Evolutionary conservation across 2,888 invertebrate species (phyloP).

Genomic region (Drosophila nigritarsus): DNA sequence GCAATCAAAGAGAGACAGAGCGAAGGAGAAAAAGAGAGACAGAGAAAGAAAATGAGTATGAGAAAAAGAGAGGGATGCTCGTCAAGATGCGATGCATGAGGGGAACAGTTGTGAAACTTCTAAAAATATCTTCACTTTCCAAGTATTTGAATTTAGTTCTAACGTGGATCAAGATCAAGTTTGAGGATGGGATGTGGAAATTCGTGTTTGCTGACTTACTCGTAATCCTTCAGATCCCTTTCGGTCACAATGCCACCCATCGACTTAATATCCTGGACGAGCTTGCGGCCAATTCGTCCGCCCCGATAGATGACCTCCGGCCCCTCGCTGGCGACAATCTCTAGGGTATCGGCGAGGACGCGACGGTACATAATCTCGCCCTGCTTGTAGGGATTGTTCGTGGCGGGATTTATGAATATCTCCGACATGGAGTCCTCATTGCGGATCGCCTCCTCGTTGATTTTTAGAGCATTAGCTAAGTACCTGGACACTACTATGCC

Average conservation of each 20-base stretch:
- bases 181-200: not conserved
- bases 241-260: conserved; percentile 92
- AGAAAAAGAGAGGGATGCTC: not conserved
- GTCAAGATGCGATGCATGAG: not conserved
- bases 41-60: not conserved
- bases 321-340: conserved; percentile 89
- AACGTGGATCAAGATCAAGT: not conserved
- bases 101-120: not conserved
- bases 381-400: conserved; percentile 82
- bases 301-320: conserved; percentile 92
- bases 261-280: conserved; percentile 89
- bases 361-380: conserved; percentile 89
- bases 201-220: conserved; percentile 85
- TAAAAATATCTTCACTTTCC: not conserved
- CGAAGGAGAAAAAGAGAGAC: not conserved
- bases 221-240: conserved; percentile 90
- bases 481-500: conserved; percentile 90
- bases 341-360: conserved; percentile 89
- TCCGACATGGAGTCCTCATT: conserved; percentile 87
- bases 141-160: not conserved
- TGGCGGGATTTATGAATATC: conserved; percentile 88
- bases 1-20: not conserved
- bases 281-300: conserved; percentile 87
- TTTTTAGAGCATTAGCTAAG: conserved; percentile 87
- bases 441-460: conserved; percentile 86